A percentile compares a stretch with the other conserved stretches of the same genome.
Evolutionary conservation across 2,797 vertebrate species (phyloP).

Genomic region (Philypnodon macrostomus): DNA sequence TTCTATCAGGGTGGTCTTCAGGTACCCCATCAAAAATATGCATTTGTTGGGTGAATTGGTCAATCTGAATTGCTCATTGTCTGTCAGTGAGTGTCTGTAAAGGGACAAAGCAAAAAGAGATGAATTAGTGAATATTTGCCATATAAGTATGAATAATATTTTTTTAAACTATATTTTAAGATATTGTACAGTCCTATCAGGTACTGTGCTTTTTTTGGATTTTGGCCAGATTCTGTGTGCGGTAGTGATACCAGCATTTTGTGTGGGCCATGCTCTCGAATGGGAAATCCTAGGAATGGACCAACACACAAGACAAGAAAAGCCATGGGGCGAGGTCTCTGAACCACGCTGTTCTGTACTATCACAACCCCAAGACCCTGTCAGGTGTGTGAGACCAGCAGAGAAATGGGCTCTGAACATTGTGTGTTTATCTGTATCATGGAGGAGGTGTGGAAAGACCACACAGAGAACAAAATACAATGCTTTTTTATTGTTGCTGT

Average conservation of each 20-base stretch:
- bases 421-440: constrained; percentile 23
- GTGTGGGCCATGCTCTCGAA: constrained; percentile 64
- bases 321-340: constrained; percentile 33
- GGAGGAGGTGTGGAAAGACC: constrained; percentile 26
- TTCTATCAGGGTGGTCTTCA: too few relatives aligned
- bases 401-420: constrained; percentile 12
- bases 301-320: constrained; percentile 17
- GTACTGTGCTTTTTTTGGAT: constrained; percentile 47
- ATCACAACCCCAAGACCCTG: constrained; percentile 37
- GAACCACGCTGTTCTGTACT: constrained; percentile 41
- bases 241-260: constrained; percentile 56
- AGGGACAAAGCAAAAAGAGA: too few relatives aligned
- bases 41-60: too few relatives aligned
- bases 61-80: too few relatives aligned
- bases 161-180: not conserved
- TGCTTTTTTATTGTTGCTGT: constrained; percentile 37
- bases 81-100: too few relatives aligned
- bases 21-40: too few relatives aligned
- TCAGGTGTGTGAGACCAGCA: constrained; percentile 25
- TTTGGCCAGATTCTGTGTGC: constrained; percentile 45
- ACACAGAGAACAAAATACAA: constrained; percentile 43
- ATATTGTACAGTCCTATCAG: not conserved
- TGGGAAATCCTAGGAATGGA: constrained; percentile 46
- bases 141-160: too few relatives aligned
- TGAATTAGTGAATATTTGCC: too few relatives aligned